Evolutionary conservation across 1,140 invertebrate species (phyloP).

Genomic region (Bombus picipes): DNA sequence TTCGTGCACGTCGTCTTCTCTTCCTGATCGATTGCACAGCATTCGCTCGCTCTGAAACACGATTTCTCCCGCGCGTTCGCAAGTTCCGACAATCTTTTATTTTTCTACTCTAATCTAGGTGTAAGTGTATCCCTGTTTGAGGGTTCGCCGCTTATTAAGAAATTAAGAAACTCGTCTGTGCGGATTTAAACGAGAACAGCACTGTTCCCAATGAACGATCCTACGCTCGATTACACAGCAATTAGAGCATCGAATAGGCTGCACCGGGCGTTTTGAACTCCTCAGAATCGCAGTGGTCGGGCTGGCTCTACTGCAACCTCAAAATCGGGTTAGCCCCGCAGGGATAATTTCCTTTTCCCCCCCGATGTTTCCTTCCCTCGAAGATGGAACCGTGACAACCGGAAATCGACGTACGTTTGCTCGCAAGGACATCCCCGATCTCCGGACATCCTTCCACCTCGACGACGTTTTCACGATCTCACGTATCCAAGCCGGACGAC

Average conservation of each 20-base stretch:
- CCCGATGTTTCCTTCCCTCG: background rate
- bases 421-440: conserved; percentile 21
- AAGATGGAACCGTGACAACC: conserved; percentile 39
- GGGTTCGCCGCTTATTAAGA: background rate
- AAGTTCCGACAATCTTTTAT: conserved; percentile 60
- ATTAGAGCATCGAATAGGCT: background rate
- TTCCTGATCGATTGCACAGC: conserved; percentile 5
- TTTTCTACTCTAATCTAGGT: conserved; percentile 53
- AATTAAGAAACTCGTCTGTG: background rate
- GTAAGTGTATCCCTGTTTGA: conserved; percentile 8
- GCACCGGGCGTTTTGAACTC: background rate
- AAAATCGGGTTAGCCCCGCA: background rate
- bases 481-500: conserved; percentile 17
- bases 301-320: background rate
- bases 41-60: conserved; percentile 1
- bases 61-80: background rate
- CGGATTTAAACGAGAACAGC: background rate
- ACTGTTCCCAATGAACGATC: background rate
- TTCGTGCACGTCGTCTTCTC: conserved; percentile 20
- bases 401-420: conserved; percentile 22
- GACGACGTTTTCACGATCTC: conserved; percentile 44
- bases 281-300: conserved; percentile 18
- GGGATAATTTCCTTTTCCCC: background rate
- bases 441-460: conserved; percentile 29
- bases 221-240: background rate